Evolutionary conservation across 2,888 invertebrate species (phyloP), one percentile per base, ranked within the genome.

Genomic region (Melanchra persicariae): DNA sequence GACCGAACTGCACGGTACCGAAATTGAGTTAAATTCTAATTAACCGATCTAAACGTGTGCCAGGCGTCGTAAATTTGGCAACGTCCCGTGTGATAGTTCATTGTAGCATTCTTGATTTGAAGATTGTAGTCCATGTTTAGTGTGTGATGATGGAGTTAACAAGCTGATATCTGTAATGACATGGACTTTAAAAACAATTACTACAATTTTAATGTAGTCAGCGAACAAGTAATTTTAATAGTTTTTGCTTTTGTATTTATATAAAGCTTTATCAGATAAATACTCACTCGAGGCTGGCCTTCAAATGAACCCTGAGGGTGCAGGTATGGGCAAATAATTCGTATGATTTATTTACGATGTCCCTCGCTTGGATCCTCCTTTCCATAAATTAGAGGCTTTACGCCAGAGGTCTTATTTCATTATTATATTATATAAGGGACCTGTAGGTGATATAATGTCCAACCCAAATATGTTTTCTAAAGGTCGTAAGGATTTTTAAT

Each of bases 331-430:
- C 82, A 85, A 87, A 87, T 87, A 89, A 87, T 74, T 79, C 80
- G 69, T 82, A 88, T 89, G 87, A 90, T 89, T 89, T 89, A 89
- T 86, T 84, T 77, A 87, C 74, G 57, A 81, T 86, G 85, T 83
- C 88, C 86, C 84, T 83, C 65, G 79, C 68, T 74, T 71, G 74
- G 70, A 71, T 70, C 70, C 79, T 79, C 82, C 81, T 83, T 87
- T 87, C 79, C 86, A 88, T 89, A 90, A 89, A 89, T 90, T 88
- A 88, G 67, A 82, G 79, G 85, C 79, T 87, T 86, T 74, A 83
- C 83, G 78, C 79, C 64, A 73, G 81, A 73, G 85, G 85, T 85
- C 82, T 85, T 86, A 85, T 87, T 86, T 86, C 85, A 88, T 87
- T 86, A 89, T 87, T 87, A 87, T 86, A 88, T 85, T 82, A 84